phyloP scores from a whole-genome alignment of 1,140 invertebrate genomes.

The Agrypnia vestita region DNA sequence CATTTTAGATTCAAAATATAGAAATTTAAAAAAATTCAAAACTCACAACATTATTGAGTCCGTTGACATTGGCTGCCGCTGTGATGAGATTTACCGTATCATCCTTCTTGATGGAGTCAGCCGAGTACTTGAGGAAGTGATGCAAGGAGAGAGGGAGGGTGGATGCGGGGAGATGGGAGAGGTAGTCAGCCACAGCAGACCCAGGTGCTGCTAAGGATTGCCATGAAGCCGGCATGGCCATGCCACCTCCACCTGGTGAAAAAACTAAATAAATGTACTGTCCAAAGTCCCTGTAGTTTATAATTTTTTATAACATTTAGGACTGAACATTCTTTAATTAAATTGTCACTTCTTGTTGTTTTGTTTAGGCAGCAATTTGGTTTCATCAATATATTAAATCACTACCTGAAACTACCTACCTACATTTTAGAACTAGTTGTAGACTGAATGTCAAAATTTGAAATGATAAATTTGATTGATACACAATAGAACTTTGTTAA shows the following conservation, averaged over 20 bases:
- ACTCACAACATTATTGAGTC: slow-evolving; percentile 60
- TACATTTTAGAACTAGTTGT: no score
- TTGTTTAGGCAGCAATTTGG: no score
- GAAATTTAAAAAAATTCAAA: slow-evolving; percentile 10
- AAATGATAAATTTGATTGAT: no score
- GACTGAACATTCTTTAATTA: no score
- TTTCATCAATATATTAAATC: no score
- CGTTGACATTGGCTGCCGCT: slow-evolving; percentile 64
- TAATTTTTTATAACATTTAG: no score
- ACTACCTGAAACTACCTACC: no score
- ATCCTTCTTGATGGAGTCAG: slow-evolving; percentile 84
- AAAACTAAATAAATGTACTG: background rate
- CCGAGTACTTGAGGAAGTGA: slow-evolving; percentile 88
- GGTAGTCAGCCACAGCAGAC: slow-evolving; percentile 86
- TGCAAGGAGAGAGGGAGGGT: slow-evolving; percentile 86
- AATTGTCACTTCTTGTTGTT: no score
- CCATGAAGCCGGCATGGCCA: slow-evolving; percentile 74
- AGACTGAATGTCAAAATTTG: no score
- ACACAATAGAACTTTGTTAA: no score
- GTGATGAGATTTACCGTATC: slow-evolving; percentile 64
- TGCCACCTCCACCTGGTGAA: slow-evolving; percentile 65
- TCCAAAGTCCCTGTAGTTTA: no score
- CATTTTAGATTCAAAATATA: background rate
- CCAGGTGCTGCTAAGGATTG: slow-evolving; percentile 83
- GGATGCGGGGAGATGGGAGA: slow-evolving; percentile 82